Percentiles rank a stretch among this genome's conserved stretches.
These are phyloP conservation scores for Colossoma macropomum DNA, from an alignment of 2,113 vertebrate genomes.

Conservation along the genomic window DNA sequence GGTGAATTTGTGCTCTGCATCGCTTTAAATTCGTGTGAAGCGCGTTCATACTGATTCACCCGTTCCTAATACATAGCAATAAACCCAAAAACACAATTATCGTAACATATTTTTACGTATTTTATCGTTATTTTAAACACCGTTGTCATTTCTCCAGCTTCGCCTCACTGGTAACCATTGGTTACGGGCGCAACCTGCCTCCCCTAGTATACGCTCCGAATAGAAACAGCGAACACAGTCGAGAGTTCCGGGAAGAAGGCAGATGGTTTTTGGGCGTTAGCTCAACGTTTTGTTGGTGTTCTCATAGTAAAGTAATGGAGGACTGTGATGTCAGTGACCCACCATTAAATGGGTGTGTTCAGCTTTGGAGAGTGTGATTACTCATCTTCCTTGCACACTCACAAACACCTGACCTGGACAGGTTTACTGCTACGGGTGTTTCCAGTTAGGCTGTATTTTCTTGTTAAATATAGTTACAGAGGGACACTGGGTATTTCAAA, in stretches of 20 bases:
- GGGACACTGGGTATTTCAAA: neutral
- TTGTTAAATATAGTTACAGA: neutral
- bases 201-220: neutral
- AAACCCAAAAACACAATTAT: neutral
- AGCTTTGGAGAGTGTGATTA: neutral
- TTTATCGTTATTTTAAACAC: neutral
- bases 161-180: constrained; percentile 47
- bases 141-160: neutral
- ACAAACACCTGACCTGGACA: neutral
- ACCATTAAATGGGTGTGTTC: neutral
- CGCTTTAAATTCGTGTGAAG: neutral
- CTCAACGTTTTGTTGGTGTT: neutral
- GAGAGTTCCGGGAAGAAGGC: neutral
- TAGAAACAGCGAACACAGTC: neutral
- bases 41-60: neutral
- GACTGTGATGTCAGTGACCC: neutral
- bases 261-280: neutral
- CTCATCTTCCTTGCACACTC: constrained; percentile 7
- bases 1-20: neutral
- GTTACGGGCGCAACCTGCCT: constrained; percentile 64
- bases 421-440: neutral
- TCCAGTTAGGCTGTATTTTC: neutral
- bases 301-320: neutral
- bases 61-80: neutral
- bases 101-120: neutral